Conservation (phyloP, 2,113 vertebrate genomes). For the Cervus canadensis region DNA sequence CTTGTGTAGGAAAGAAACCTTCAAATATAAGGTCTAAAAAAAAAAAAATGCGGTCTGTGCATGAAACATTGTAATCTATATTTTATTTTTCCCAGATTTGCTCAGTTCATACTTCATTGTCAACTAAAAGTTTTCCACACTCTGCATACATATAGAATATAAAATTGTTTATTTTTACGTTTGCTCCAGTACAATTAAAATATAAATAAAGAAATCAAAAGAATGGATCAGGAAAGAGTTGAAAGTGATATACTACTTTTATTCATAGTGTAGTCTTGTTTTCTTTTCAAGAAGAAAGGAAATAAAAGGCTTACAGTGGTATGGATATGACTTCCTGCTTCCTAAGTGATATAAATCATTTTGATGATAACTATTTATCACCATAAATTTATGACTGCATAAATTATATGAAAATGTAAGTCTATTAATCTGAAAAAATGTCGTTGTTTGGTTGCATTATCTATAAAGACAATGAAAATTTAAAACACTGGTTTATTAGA, state of each 20-base stretch:
- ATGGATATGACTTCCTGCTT: neutral
- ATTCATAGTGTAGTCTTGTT: neutral
- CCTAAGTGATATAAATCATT: neutral
- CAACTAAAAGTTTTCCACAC: neutral
- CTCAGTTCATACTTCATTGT: neutral
- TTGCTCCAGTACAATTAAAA: neutral
- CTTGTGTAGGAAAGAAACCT: neutral
- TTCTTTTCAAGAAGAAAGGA: neutral
- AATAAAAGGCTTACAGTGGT: neutral
- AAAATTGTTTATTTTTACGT: neutral
- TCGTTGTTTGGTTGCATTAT: neutral
- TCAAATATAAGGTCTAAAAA: neutral
- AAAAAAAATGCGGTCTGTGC: neutral
- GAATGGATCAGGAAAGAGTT: neutral
- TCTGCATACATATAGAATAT: neutral
- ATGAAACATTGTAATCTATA: neutral
- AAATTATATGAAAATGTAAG: neutral
- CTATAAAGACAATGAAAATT: neutral
- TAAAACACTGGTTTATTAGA: neutral
- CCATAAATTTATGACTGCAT: neutral
- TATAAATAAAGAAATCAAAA: neutral
- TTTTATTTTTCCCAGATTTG: neutral
- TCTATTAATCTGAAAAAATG: neutral
- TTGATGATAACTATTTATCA: neutral
- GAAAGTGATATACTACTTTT: neutral